Evolutionary conservation across 2,888 invertebrate genomes (phyloP).

Genomic region (Boloria euphrosyne): DNA sequence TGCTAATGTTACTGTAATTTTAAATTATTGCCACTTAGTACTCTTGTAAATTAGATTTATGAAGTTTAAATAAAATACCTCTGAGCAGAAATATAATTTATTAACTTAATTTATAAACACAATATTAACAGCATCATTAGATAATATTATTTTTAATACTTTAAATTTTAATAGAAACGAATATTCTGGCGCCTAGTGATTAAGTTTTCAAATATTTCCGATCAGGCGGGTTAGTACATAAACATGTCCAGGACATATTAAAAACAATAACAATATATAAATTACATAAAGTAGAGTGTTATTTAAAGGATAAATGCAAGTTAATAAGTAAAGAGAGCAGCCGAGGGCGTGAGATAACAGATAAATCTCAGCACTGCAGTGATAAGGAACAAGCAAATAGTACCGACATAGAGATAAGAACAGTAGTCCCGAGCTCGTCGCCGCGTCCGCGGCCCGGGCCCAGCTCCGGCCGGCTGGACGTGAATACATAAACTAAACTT

Average conservation of each 20-base stretch:
- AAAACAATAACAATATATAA: slow-evolving; percentile 37
- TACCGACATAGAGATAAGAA: slow-evolving; percentile 40
- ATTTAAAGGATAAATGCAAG: slow-evolving; percentile 48
- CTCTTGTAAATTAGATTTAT: no score
- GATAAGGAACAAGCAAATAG: slow-evolving; percentile 48
- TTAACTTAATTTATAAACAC: slow-evolving; percentile 36
- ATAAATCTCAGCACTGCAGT: slow-evolving; percentile 43
- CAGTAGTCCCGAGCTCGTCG: slow-evolving; percentile 44
- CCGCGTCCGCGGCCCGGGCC: slow-evolving; percentile 28
- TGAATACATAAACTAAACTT: slow-evolving; percentile 20
- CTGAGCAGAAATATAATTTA: slow-evolving; percentile 41
- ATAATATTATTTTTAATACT: slow-evolving; percentile 8
- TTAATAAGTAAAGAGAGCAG: slow-evolving; percentile 45
- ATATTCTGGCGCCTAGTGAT: background rate
- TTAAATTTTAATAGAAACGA: slow-evolving; percentile 6
- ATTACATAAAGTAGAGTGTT: slow-evolving; percentile 30
- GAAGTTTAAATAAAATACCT: slow-evolving; percentile 15
- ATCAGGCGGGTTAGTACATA: background rate
- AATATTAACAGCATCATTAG: slow-evolving; percentile 31
- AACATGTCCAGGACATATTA: slow-evolving; percentile 35
- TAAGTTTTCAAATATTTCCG: background rate
- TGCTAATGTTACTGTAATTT: no score
- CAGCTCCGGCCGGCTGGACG: slow-evolving; percentile 7
- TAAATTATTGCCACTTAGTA: no score
- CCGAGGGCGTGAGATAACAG: slow-evolving; percentile 41